Conservation (phyloP, 37 sponge, comb jelly and placozoan genomes). For the Hormiphora californensis region DNA sequence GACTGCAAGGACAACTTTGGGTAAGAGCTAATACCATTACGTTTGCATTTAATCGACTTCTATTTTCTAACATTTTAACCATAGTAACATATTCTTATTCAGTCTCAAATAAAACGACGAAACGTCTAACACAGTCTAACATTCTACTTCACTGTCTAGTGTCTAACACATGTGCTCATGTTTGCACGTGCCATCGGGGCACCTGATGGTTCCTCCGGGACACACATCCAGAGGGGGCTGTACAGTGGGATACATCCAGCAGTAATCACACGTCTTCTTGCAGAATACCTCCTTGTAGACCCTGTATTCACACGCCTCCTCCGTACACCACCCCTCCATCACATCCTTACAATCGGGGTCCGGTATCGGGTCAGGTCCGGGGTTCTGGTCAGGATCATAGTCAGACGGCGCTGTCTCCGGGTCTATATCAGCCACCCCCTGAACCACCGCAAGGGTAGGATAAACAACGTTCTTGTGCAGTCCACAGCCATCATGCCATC, state of each 20-base stretch:
- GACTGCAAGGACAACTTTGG: neutral
- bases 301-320: neutral
- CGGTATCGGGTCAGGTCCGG: conserved; percentile 10
- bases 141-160: neutral
- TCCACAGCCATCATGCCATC: neutral
- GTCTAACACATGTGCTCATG: conserved; percentile 6
- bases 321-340: neutral
- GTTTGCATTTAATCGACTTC: neutral
- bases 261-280: conserved; percentile 16
- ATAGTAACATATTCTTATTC: neutral
- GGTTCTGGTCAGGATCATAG: conserved; percentile 13
- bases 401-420: neutral
- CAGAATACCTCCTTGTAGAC: neutral
- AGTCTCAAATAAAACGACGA: neutral
- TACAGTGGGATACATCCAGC: neutral
- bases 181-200: conserved; percentile 1
- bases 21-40: neutral
- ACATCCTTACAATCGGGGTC: neutral
- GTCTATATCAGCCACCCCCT: neutral
- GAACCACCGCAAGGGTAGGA: neutral
- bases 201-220: neutral
- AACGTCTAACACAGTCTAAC: neutral
- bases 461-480: neutral
- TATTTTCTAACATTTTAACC: neutral
- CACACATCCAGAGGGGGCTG: conserved; percentile 9